Conservation (phyloP, 2,888 invertebrate genomes). For the Calameuta filiformis region DNA sequence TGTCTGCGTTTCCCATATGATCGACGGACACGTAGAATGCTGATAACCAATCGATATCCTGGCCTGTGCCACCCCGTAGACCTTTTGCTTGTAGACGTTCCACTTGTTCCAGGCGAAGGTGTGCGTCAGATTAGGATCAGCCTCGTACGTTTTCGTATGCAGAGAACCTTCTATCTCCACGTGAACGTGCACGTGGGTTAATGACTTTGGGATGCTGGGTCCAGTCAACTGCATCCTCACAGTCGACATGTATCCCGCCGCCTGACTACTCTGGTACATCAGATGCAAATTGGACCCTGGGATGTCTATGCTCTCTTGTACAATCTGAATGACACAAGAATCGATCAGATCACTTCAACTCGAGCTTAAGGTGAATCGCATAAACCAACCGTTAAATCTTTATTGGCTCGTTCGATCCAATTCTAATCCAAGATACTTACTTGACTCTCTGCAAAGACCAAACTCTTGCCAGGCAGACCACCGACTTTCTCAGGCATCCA, state of each 20-base stretch:
- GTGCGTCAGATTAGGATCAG: slow-evolving; percentile 94
- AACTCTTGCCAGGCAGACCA: slow-evolving; percentile 82
- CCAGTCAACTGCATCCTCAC: slow-evolving; percentile 91
- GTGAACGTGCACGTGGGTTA: slow-evolving; percentile 90
- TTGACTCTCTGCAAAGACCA: slow-evolving; percentile 92
- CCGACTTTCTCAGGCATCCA: slow-evolving; percentile 93
- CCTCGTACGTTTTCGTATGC: slow-evolving; percentile 93
- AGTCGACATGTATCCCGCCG: slow-evolving; percentile 93
- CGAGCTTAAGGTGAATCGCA: neutral
- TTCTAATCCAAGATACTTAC: slow-evolving; percentile 63
- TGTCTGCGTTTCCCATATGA: slow-evolving; percentile 96
- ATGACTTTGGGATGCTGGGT: slow-evolving; percentile 79
- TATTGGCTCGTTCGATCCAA: neutral
- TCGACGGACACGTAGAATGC: slow-evolving; percentile 85
- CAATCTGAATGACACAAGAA: slow-evolving; percentile 74
- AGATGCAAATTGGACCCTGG: slow-evolving; percentile 94
- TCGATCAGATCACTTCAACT: slow-evolving; percentile 4
- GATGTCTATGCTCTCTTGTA: slow-evolving; percentile 95
- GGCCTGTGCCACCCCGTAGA: slow-evolving; percentile 89
- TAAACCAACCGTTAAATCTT: neutral
- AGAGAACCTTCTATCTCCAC: slow-evolving; percentile 94
- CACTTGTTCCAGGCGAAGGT: slow-evolving; percentile 98
- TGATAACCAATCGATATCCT: slow-evolving; percentile 94
- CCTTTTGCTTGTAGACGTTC: slow-evolving; percentile 96
- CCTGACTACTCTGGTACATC: slow-evolving; percentile 95